Percentiles rank a stretch among this genome's conserved stretches.
Conservation (phyloP, 2,888 invertebrate species). For the Parnassius glacialis region DNA sequence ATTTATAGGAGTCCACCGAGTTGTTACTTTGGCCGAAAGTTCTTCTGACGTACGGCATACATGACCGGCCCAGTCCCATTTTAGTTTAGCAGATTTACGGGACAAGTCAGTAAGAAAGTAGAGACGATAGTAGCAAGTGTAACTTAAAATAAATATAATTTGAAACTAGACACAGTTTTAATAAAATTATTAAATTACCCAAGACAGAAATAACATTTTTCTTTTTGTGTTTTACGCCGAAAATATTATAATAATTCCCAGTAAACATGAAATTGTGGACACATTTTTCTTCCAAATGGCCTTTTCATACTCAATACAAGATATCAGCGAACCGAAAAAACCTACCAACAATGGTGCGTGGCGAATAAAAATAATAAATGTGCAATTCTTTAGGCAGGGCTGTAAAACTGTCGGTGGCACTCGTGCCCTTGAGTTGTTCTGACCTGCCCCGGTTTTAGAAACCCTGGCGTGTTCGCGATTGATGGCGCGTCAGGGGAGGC, state of each 20-base stretch:
- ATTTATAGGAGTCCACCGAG: too few relatives aligned
- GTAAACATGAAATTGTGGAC: slow-evolving; percentile 13
- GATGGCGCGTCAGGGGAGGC: slow-evolving; percentile 42
- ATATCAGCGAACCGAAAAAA: slow-evolving; percentile 60
- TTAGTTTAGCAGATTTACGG: too few relatives aligned
- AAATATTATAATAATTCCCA: background rate
- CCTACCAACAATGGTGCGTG: slow-evolving; percentile 54
- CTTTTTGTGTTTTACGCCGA: too few relatives aligned
- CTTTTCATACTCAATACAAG: slow-evolving; percentile 50
- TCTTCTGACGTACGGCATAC: too few relatives aligned
- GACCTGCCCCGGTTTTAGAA: slow-evolving; percentile 42
- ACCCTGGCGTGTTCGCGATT: slow-evolving; percentile 45
- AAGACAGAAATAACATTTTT: too few relatives aligned
- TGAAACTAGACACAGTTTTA: too few relatives aligned
- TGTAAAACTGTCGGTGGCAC: slow-evolving; percentile 74
- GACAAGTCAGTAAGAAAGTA: too few relatives aligned
- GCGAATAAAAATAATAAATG: slow-evolving; percentile 78
- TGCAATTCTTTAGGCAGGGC: slow-evolving; percentile 72
- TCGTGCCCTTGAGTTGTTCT: slow-evolving; percentile 56
- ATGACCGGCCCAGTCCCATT: too few relatives aligned
- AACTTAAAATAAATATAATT: too few relatives aligned
- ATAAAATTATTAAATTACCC: too few relatives aligned
- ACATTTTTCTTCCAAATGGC: slow-evolving; percentile 17
- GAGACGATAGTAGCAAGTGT: too few relatives aligned
- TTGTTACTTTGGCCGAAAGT: too few relatives aligned